A percentile compares a stretch with the other conserved stretches of the same genome.
These are phyloP conservation scores for Colostygia pectinataria DNA, from an alignment of 2,888 invertebrate species.

Conservation along the genomic window DNA sequence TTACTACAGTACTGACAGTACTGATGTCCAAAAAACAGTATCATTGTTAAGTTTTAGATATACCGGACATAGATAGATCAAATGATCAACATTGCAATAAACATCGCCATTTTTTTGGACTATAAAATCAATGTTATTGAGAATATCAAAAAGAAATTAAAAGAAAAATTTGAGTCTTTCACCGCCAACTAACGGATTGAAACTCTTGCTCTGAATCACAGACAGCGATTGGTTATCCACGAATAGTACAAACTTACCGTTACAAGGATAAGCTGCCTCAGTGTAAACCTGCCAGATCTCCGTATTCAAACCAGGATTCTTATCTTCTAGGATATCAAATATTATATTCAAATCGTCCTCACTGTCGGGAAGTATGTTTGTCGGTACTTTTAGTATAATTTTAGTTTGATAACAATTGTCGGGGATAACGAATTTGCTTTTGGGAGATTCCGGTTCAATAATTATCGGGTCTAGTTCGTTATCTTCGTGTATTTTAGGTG, in stretches of 20 bases:
- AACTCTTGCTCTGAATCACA: constrained; percentile 56
- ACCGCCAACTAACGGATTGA: constrained; percentile 59
- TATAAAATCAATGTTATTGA: too few species aligned
- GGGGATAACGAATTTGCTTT: constrained; percentile 23
- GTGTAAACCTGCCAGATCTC: constrained; percentile 63
- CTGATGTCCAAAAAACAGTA: too few species aligned
- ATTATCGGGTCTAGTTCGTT: constrained; percentile 40
- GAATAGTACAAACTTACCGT: constrained; percentile 57
- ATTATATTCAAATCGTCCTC: constrained; percentile 65
- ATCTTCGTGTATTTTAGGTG: constrained; percentile 33
- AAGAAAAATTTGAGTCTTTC: constrained; percentile 62
- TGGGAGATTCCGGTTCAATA: constrained; percentile 37
- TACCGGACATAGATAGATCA: too few species aligned
- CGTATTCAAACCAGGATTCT: constrained; percentile 68
- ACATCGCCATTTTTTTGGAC: too few species aligned
- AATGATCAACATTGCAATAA: too few species aligned
- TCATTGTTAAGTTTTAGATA: too few species aligned
- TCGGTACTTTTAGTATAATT: constrained; percentile 60
- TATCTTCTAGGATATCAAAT: constrained; percentile 67
- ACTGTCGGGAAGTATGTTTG: constrained; percentile 58
- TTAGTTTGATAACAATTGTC: constrained; percentile 47
- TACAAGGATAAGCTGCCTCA: constrained; percentile 49
- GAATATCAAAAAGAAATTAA: constrained; percentile 30
- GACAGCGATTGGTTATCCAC: constrained; percentile 61
- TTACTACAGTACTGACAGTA: too few species aligned